Evolutionary conservation across 2,888 invertebrate genomes (phyloP).

Genomic region (Melinaea menophilus): DNA sequence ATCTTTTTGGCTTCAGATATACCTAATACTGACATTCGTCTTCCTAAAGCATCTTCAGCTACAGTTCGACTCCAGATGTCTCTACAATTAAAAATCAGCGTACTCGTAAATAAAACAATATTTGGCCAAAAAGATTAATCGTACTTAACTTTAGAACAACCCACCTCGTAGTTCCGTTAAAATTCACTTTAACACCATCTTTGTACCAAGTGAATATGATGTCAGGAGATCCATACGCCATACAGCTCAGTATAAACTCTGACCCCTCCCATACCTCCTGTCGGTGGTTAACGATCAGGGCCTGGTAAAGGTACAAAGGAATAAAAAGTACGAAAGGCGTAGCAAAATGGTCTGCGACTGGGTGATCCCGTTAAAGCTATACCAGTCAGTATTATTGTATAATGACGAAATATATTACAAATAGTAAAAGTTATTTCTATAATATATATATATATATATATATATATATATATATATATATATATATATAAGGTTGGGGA

Average conservation of each 20-base stretch:
- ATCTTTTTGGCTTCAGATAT: constrained; percentile 82
- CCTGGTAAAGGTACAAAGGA: constrained; percentile 40
- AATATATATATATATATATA: too few relatives aligned
- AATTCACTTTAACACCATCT: constrained; percentile 86
- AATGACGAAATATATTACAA: too few relatives aligned
- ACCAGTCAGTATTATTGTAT: too few relatives aligned
- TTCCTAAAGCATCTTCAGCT: constrained; percentile 71
- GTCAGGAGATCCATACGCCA: constrained; percentile 85
- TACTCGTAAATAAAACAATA: background rate
- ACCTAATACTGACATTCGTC: constrained; percentile 82
- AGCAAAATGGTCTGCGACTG: too few relatives aligned
- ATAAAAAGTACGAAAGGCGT: too few relatives aligned
- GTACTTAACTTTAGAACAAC: constrained; percentile 1
- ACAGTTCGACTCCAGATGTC: constrained; percentile 82
- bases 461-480: too few relatives aligned
- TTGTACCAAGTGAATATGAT: constrained; percentile 90
- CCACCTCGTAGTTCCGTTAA: constrained; percentile 84
- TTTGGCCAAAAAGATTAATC: background rate
- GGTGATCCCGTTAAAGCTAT: too few relatives aligned
- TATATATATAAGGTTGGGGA: too few relatives aligned
- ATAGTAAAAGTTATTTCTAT: too few relatives aligned
- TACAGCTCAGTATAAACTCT: constrained; percentile 87
- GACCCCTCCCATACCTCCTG: constrained; percentile 82
- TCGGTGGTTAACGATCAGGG: constrained; percentile 63
- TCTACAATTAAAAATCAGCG: constrained; percentile 51